Evolutionary conservation across 2,888 invertebrate genomes (phyloP), one percentile per base, ranked within the genome.

Genomic region (Opisthograptis luteolata): DNA sequence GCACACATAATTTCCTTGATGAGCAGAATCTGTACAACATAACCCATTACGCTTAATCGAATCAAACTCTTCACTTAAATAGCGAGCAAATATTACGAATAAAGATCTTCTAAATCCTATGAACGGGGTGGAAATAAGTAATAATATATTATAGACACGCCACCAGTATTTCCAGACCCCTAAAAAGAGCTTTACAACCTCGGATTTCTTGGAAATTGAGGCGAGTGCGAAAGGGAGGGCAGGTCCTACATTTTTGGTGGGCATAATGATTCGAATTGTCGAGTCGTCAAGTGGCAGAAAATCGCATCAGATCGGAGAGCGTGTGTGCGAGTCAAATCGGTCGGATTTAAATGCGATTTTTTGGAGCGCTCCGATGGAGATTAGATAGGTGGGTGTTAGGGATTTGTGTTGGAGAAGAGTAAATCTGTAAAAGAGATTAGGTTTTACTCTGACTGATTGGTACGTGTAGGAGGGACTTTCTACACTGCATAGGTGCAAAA

Each of bases 241-340:
- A 34, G 57, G 24, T 47, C 49, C 40, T 39, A 7, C 19, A 2
- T 42, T 30, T 39, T 46, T 72, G 77, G 79, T 58, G 7, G 41
- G 62, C 56, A 68, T 73, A 60, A 69, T 70, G 64, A 64, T 63
- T 71, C 73, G 74, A 73, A 72, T 73, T 75, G 71, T 73, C 73
- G 75, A 81, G 60, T 80, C 74, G 59, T 83, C 79, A 80, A 87
- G 84, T 78, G 81, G 74, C 73, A 75, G 79, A 81, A 83, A 86
- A 86, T 84, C 86, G 78, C 72, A 76, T 87, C 79, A 82, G 68
- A 68, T 60, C 55, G 44, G 37, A 56, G 58, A 49, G 59, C 63
- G 45, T 41, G 15, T 39, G 37, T 50, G 55, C 42, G 47, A 42
- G 47, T 47, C 36, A 44, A 45, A 47, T 50, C 49, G 49, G 24